Base-by-base conservation (phyloP, 2,888 invertebrate genomes). In the Hirtodrosophila alboralis region DNA sequence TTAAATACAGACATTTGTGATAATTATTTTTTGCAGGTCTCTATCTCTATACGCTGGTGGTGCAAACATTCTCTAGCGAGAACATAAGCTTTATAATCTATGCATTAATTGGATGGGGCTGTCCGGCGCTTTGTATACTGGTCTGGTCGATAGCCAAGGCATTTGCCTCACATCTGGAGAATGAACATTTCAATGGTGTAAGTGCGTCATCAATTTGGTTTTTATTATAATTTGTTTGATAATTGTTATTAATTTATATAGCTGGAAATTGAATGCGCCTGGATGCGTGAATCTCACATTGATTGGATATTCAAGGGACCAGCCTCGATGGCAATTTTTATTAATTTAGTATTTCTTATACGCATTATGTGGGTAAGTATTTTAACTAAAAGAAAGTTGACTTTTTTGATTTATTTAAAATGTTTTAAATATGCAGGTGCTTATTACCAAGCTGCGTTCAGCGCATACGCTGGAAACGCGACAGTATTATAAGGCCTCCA, bases 281-380 rank as follows among this genome's bases (percentile, higher is more conserved):
- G 96, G 96, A 95, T 96, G 92, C 93, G 93, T 75, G 93, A 94
- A 67, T 94, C 95, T 88, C 92, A 93, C 43, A 95, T 95, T 61
- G 97, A 97, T 90, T 97, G 96, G 95, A 95, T 97, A 74, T 95
- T 95, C 89, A 95, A 96, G 89, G 94, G 93, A 0, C 97, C 97
- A 0, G 95, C 96, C 0, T 92, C 97, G 47, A 90, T 93, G 41
- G 96, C 97, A 6, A 93, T 98, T 27, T 92, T 94, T 31, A 92
- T 96, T 74, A 97, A 97, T 91, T 92, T 95, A 44, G 92, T 95
- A 77, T 96, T 96, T 91, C 93, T 96, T 52, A 92, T 95, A 84
- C 94, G 93, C 91, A 96, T 97, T 75, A 96, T 97, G 95, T 96
- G 96, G 95, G 97, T 95, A 79, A 92, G 95, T n/a, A n/a, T 78